phyloP scores from a whole-genome alignment of 2,113 vertebrate genomes.

The Pan paniscus region DNA sequence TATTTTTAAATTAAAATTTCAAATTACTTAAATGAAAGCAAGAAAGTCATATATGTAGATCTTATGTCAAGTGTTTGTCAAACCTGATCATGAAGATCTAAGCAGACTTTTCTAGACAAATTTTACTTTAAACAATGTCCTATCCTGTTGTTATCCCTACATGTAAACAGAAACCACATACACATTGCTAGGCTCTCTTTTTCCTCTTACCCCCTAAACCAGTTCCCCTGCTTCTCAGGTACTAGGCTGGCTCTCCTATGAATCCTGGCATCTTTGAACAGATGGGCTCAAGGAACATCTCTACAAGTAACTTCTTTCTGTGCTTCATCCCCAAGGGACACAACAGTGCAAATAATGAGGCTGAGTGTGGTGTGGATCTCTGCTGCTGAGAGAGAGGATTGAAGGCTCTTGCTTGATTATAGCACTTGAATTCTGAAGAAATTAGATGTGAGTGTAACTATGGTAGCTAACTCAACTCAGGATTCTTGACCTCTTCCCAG shows the following conservation, averaged over 20 bases:
- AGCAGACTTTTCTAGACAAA: not conserved
- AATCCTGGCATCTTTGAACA: not conserved
- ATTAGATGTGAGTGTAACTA: accelerated
- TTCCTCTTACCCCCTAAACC: not conserved
- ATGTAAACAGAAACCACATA: not conserved
- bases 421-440: not conserved
- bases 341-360: not conserved
- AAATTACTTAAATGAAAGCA: not conserved
- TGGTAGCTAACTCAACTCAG: not conserved
- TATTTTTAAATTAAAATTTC: not conserved
- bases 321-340: not conserved
- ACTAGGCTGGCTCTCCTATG: not conserved
- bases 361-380: not conserved
- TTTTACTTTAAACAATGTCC: not conserved
- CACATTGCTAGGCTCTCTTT: accelerated
- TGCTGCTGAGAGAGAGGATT: not conserved
- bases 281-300: not conserved
- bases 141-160: not conserved
- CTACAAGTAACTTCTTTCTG: not conserved
- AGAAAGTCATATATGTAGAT: not conserved
- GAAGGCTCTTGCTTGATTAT: not conserved
- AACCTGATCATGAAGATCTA: not conserved
- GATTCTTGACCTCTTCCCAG: not conserved
- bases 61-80: not conserved
- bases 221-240: not conserved